These are phyloP conservation scores for Sitodiplosis mosellana DNA, from an alignment of 1,140 invertebrate genomes.

Conservation along the genomic window DNA sequence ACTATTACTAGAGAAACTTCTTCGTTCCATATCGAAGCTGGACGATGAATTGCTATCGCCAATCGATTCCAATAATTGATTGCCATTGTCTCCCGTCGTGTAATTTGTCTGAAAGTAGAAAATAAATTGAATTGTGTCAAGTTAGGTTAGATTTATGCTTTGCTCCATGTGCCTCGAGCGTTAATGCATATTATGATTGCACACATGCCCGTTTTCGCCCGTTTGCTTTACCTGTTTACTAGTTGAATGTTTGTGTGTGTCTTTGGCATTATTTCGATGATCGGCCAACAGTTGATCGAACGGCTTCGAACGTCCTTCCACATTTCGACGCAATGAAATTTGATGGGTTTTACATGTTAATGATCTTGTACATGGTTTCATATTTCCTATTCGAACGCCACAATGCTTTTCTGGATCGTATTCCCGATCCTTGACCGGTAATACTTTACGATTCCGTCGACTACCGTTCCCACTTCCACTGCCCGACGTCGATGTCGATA, in stretches of 20 bases:
- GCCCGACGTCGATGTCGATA: constrained; percentile 10
- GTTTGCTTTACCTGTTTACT: not conserved
- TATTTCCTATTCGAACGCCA: constrained; percentile 38
- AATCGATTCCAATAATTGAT: not conserved
- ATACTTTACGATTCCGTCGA: constrained; percentile 6
- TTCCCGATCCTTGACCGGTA: constrained; percentile 34
- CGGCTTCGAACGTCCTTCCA: constrained; percentile 50
- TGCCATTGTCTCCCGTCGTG: not conserved
- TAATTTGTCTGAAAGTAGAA: not conserved
- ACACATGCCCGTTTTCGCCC: not conserved
- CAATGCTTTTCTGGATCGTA: constrained; percentile 70
- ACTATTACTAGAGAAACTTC: not conserved
- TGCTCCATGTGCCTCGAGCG: not conserved
- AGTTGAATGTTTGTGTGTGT: not conserved
- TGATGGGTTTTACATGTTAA: constrained; percentile 72
- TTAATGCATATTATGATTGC: not conserved
- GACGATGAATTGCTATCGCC: constrained; percentile 1
- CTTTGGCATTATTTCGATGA: constrained; percentile 45
- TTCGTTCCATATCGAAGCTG: constrained; percentile 2
- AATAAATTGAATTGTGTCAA: not conserved
- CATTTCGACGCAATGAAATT: constrained; percentile 48
- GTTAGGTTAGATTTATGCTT: not conserved
- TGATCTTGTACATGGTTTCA: constrained; percentile 57
- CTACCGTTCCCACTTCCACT: constrained; percentile 8
- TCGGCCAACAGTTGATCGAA: constrained; percentile 65